Base-by-base conservation (phyloP, 2,888 invertebrate genomes). In the Clanis bilineata region DNA sequence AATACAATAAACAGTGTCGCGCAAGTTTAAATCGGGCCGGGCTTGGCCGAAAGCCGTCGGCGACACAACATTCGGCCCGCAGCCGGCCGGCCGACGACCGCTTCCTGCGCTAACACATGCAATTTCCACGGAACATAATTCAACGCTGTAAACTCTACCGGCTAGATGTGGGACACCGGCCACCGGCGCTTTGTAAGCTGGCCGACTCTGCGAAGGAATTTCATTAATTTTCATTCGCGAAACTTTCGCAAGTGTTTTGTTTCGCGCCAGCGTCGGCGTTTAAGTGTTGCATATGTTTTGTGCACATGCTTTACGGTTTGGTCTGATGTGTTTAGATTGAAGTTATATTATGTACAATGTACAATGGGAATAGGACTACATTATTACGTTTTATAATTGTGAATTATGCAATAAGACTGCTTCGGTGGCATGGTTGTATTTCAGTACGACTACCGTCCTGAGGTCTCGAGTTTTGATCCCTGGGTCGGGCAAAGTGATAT, bases 161-260 rank as follows among this genome's bases (percentile, higher is more conserved):
- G 21, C n/a, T n/a, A n/a, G n/a, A n/a, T n/a, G 65, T 56, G 0
- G 32, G 10, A 51, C 51, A 22, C 44, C 22, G 15, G 18, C 28
- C 18, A 15, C 18, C n/a, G 7, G 36, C 74, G 72, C 79, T 80
- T 82, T 82, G 79, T 79, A 78, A 79, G 65, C 76, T 67, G 69
- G 71, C 73, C 75, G 71, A 69, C 71, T 65, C 64, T 62, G 57
- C 59, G 62, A 69, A 68, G 75, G 80, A 85, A 84, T 86, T 88
- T 85, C 85, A 88, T 88, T 88, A 89, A 88, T 85, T 89, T 86
- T 81, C 85, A 86, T 85, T 80, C 77, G 76, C 63, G 65, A 73
- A 81, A 83, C 83, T 85, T 83, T 79, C 70, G 62, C 18, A 18
- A 66, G 63, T 66, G 61, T 70, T 63, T 54, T 66, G 23, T 41